A percentile compares a stretch with the other conserved stretches of the same genome.
phyloP scores from a whole-genome alignment of 2,797 vertebrate species.

The Manis pentadactyla region DNA sequence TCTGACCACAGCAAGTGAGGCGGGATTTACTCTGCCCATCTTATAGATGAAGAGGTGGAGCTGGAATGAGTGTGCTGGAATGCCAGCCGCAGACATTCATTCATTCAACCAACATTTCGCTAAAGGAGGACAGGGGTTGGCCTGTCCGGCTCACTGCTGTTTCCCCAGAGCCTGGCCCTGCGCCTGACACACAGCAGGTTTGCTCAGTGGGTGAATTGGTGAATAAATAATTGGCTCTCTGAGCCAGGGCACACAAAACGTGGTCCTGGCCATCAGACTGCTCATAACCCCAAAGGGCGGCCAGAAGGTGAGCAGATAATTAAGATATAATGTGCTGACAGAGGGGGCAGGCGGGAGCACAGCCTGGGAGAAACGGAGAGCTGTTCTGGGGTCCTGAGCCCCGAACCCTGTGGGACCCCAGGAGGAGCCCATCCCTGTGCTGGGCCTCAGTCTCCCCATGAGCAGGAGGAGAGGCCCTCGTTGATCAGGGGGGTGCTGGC shows the following conservation, averaged over 20 bases:
- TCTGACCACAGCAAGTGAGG: not conserved
- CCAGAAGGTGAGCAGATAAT: not conserved
- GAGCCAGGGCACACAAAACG: not conserved
- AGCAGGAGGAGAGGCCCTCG: not conserved
- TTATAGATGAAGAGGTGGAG: not conserved
- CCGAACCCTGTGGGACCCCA: not conserved
- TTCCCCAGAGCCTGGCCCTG: not conserved
- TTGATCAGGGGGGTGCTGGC: not conserved
- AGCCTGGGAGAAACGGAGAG: not conserved
- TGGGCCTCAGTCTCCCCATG: not conserved
- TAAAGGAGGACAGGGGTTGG: not conserved
- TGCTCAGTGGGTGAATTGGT: not conserved
- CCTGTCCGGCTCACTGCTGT: not conserved
- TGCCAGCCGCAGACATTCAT: not conserved
- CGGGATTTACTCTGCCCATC: fast-evolving
- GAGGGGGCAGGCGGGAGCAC: not conserved
- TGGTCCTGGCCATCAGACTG: no score
- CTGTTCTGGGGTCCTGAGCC: not conserved
- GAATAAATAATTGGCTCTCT: not conserved
- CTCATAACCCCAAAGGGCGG: not conserved
- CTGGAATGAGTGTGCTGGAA: not conserved
- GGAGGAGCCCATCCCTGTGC: not conserved
- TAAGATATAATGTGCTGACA: not conserved
- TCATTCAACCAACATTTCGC: not conserved
- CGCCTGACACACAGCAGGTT: not conserved